Conservation (phyloP, 1,140 invertebrate species). For the Patella vulgata region DNA sequence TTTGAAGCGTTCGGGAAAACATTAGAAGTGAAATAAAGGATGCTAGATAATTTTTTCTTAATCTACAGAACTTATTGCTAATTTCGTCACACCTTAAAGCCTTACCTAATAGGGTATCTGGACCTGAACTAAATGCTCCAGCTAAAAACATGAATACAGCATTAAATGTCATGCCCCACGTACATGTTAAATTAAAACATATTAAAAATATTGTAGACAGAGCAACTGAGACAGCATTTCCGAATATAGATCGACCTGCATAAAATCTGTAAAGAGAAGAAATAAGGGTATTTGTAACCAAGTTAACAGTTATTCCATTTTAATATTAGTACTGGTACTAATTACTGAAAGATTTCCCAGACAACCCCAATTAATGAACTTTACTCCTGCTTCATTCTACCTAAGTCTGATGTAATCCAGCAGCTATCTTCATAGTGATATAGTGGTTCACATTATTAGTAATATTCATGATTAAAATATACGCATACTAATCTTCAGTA, state of each 20-base stretch:
- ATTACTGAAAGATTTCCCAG: background rate
- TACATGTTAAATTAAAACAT: conserved; percentile 66
- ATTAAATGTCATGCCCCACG: conserved; percentile 67
- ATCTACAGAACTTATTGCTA: too few species aligned
- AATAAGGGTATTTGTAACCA: conserved; percentile 10
- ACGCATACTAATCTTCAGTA: too few species aligned
- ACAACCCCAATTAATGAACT: background rate
- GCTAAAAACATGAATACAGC: conserved; percentile 67
- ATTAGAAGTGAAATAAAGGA: too few species aligned
- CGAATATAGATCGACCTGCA: conserved; percentile 62
- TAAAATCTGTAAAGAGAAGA: conserved; percentile 59
- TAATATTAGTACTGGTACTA: background rate
- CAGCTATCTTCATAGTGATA: too few species aligned
- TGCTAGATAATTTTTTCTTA: too few species aligned
- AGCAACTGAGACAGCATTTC: conserved; percentile 63
- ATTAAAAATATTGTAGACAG: conserved; percentile 64
- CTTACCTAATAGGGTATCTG: conserved; percentile 69
- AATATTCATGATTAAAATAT: too few species aligned
- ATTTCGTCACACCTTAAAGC: background rate
- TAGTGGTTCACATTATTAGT: too few species aligned
- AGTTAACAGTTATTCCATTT: background rate
- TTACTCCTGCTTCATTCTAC: background rate
- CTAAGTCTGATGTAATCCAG: too few species aligned
- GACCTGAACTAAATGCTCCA: conserved; percentile 69
- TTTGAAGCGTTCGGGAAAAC: too few species aligned